phyloP scores from a whole-genome alignment of 2,113 vertebrate species.

The Dasypus novemcinctus region DNA sequence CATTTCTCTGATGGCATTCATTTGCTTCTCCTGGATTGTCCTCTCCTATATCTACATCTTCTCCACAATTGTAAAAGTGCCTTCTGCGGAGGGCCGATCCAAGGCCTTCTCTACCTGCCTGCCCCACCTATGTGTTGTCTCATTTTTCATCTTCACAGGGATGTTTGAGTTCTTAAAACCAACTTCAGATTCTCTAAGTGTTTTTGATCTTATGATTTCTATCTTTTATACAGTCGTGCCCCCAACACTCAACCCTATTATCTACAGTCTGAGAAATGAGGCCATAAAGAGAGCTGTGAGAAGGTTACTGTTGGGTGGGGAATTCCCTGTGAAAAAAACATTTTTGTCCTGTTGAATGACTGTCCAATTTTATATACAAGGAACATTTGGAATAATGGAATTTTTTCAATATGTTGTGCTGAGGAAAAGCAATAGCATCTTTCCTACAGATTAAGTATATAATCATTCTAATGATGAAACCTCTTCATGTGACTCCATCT shows the following conservation, averaged over 20 bases:
- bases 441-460: no score
- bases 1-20: background rate
- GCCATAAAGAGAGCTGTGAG: background rate
- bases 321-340: no score
- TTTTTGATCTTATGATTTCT: conserved; percentile 32
- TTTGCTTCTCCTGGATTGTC: conserved; percentile 45
- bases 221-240: conserved; percentile 27
- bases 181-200: background rate
- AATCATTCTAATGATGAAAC: no score
- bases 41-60: conserved; percentile 6
- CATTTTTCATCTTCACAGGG: conserved; percentile 60
- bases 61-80: conserved; percentile 60
- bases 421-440: no score
- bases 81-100: conserved; percentile 17
- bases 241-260: background rate
- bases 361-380: no score
- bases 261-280: background rate
- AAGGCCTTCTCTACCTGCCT: conserved; percentile 72
- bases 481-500: no score
- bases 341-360: no score
- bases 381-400: no score
- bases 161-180: conserved; percentile 62
- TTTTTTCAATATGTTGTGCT: no score
- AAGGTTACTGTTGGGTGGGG: background rate
- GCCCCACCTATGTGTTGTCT: conserved; percentile 63